Conservation (phyloP, 2,888 invertebrate genomes). For the Digitonthophagus gazella region DNA sequence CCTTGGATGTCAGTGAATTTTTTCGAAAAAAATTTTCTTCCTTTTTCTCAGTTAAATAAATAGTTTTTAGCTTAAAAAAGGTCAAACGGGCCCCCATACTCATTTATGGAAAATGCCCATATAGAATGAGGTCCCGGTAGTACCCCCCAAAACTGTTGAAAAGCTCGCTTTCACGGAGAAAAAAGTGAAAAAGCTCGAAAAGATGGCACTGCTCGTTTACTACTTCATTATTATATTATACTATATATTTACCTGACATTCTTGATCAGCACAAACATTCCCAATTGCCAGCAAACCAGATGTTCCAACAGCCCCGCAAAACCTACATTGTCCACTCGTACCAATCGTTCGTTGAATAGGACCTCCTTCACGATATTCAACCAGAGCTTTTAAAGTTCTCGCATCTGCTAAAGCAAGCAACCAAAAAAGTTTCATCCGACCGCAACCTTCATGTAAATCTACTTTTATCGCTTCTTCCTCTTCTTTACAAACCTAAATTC, state of each 20-base stretch:
- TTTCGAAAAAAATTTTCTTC: too few relatives aligned
- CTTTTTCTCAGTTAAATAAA: too few relatives aligned
- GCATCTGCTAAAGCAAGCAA: conserved; percentile 90
- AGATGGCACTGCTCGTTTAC: too few relatives aligned
- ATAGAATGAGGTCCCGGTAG: too few relatives aligned
- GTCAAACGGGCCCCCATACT: too few relatives aligned
- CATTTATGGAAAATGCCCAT: too few relatives aligned
- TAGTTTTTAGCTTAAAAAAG: too few relatives aligned
- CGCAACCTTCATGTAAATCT: conserved; percentile 96
- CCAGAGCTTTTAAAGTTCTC: conserved; percentile 83
- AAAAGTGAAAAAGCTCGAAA: not conserved
- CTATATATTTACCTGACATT: conserved; percentile 86
- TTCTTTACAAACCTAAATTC: conserved; percentile 82
- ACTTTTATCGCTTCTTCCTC: conserved; percentile 95
- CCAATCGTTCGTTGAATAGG: conserved; percentile 41
- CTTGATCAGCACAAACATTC: conserved; percentile 90
- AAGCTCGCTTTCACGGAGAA: too few relatives aligned
- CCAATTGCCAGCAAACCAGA: conserved; percentile 85
- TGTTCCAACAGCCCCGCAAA: conserved; percentile 84
- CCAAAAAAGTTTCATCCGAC: conserved; percentile 95
- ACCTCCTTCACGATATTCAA: conserved; percentile 82
- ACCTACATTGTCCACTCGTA: conserved; percentile 75
- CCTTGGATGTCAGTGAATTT: too few relatives aligned
- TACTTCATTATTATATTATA: conserved; percentile 1
- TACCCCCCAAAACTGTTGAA: too few relatives aligned